Evolutionary conservation across 2,888 invertebrate species (phyloP), one percentile per base, ranked within the genome.

Genomic region (Electrophaes corylata): DNA sequence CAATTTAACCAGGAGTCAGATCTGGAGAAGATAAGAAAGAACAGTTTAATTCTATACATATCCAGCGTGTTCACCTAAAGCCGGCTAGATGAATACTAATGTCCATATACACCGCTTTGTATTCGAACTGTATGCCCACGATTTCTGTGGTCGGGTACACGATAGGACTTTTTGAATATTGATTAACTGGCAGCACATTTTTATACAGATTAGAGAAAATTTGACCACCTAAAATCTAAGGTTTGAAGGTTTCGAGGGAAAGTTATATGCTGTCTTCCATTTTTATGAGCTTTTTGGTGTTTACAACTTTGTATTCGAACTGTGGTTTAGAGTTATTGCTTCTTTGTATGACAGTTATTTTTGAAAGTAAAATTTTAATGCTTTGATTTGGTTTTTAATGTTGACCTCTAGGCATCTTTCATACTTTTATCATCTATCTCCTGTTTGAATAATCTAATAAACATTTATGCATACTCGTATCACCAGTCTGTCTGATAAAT

Each of bases 131-230:
- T 72, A 75, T 71, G 67, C 75, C 77, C 89, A 90, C 90, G 88
- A 88, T 89, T 88, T 87, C 88, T 88, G 85, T 83, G 79, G 82
- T 79, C 83, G 79, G 78, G 80, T 76, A 83, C 76, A 73, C 67
- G 81, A 73, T 72, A 73, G 76, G 76, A 75, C 83, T 76, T 83
- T 60, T 86, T 83, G 88, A 88, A 91, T 91, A 89, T 88, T 90
- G 87, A 91, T 88, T 79, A 81, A 65, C 62, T 46, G 48, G 53
- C 67, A 63, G 60, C 62, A 66, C 70, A 70, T 70, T 72, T 69
- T 71, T 72, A 67, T 69, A 64, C 71, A 66, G 61, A 63, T 67
- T 65, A 62, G 64, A 69, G 68, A 66, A 70, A 66, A 73, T 71
- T 68, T 78, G 61, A 67, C 65, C 69, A 67, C 66, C 66, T 69